Evolutionary conservation across 2,888 invertebrate genomes (phyloP), one percentile per base, ranked within the genome.

Genomic region (Mantis religiosa): DNA sequence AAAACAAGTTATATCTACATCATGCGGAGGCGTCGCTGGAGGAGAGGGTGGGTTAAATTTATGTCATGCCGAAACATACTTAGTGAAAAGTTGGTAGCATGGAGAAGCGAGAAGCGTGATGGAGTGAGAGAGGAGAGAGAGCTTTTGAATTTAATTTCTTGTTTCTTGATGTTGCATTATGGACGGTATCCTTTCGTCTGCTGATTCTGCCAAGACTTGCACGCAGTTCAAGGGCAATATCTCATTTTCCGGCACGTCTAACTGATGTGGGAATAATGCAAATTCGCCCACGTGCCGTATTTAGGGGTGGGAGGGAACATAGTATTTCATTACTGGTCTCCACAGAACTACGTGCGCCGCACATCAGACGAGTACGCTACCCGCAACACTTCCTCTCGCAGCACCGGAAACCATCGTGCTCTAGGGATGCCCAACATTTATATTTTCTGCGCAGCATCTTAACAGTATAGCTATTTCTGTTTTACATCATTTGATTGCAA

Each of bases 191-290:
- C 54, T 71, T 71, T 71, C 54, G 14, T 47, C 85, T 34, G 85
- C 41, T 41, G 54, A 47, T 20, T 28, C 54, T 85, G 47, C 14
- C 12, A 85, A 85, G 41, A 27, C 85, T 27, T 85, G 85, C 54
- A 54, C 14, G 47, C 83, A 85, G 85, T 85, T 85, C 85, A 85
- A 85, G 85, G 85, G 85, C 85, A 85, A 85, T 85, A 85, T 85
- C 85, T 85, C 85, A 85, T 85, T 85, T 85, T 85, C 85, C 47
- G 41, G 85, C 41, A 85, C 85, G 85, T 85, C 85, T 85, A 85
- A 85, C 85, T 85, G 85, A 85, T 85, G 85, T 47, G 85, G 85
- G 85, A 85, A 85, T 54, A 85, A 85, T 85, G 85, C 85, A 85
- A 85, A 85, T 85, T 85, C 54, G 20, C 85, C 54, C 85, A 41